Percentiles rank a stretch among this genome's conserved stretches.
These are phyloP conservation scores for Cataglyphis hispanica DNA, from an alignment of 1,140 invertebrate genomes.

Conservation along the genomic window DNA sequence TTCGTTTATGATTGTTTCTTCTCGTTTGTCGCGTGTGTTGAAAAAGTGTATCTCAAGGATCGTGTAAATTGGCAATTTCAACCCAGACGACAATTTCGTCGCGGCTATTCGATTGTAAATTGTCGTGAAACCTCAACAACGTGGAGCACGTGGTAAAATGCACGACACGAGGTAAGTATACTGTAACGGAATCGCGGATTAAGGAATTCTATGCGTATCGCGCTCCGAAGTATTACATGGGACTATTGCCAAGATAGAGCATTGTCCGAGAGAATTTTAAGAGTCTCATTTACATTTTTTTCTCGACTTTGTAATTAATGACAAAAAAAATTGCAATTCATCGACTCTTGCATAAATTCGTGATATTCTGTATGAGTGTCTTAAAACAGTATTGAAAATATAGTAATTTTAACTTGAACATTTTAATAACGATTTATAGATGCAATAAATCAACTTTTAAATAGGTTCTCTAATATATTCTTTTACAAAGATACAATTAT, in stretches of 20 bases:
- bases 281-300: not conserved
- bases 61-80: slow-evolving; percentile 23
- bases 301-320: not conserved
- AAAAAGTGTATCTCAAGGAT: slow-evolving; percentile 21
- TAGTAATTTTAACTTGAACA: no score
- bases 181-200: not conserved
- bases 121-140: slow-evolving; percentile 34
- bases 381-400: no score
- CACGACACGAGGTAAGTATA: slow-evolving; percentile 59
- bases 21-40: slow-evolving; percentile 34
- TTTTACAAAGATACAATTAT: no score
- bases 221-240: not conserved
- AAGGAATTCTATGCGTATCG: not conserved
- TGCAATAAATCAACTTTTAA: no score
- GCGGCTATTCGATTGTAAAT: no score
- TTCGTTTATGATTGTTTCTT: not conserved
- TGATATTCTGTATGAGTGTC: no score
- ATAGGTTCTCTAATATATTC: no score
- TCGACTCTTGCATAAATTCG: not conserved
- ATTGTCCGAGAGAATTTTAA: not conserved
- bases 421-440: no score
- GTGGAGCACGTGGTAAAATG: slow-evolving; percentile 67
- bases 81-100: not conserved
- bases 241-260: not conserved
- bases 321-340: not conserved